Percentiles rank a stretch among this genome's conserved stretches.
Evolutionary conservation across 2,797 vertebrate species (phyloP).

Genomic region (Anniella stebbinsi): DNA sequence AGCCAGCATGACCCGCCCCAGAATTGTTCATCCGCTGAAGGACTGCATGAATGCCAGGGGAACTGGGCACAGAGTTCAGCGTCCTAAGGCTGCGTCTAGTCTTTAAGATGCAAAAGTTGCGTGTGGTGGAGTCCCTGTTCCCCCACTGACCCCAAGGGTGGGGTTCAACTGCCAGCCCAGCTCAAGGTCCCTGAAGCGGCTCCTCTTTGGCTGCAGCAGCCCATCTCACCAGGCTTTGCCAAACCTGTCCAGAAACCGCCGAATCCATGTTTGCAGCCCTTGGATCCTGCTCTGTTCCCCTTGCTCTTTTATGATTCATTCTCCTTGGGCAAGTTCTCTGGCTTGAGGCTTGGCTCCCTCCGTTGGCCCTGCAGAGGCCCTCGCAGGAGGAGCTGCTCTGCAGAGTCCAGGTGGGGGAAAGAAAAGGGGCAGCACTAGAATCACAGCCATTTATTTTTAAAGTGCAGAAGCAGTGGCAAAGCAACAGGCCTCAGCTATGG

Average conservation of each 20-base stretch:
- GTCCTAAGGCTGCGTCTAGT: background rate
- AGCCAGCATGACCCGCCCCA: no score
- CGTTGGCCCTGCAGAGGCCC: background rate
- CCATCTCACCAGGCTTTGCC: background rate
- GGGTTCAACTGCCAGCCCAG: background rate
- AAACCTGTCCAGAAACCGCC: no score
- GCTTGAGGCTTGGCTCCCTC: background rate
- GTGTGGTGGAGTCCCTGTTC: background rate
- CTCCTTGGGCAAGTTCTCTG: background rate
- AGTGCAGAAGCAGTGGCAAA: accelerated
- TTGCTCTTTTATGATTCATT: background rate
- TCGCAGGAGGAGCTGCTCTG: no score
- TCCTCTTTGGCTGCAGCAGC: background rate
- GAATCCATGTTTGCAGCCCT: background rate
- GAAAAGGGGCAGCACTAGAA: background rate
- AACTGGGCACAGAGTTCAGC: background rate
- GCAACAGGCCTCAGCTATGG: background rate
- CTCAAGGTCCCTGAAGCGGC: background rate
- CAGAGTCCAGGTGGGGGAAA: no score
- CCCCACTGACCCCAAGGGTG: background rate
- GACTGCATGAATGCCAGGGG: background rate
- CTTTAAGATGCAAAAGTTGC: background rate
- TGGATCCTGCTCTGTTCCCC: no score
- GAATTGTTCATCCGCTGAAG: background rate
- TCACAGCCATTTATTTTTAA: background rate